Percentiles rank a stretch among this genome's conserved stretches.
Evolutionary conservation across 1,140 invertebrate genomes (phyloP).

Genomic region (Heliconius hewitsoni): DNA sequence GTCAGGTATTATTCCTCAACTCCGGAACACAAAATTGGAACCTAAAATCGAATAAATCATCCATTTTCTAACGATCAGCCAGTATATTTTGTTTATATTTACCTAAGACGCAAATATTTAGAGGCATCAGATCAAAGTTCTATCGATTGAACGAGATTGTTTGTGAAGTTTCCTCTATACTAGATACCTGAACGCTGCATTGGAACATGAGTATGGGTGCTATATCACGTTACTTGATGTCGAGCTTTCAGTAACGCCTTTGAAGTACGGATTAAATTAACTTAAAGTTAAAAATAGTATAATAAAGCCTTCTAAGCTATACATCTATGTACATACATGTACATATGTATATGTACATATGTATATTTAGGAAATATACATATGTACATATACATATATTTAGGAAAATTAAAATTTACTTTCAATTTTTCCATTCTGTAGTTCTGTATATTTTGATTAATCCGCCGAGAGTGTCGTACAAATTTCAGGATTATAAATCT

Average conservation of each 20-base stretch:
- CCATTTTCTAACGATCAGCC: background rate
- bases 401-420: too few species aligned
- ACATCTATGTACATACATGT: too few species aligned
- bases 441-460: too few species aligned
- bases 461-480: too few species aligned
- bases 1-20: too few species aligned
- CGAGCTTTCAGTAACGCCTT: background rate
- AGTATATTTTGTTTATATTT: background rate
- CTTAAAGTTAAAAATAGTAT: background rate
- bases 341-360: too few species aligned
- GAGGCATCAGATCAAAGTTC: background rate
- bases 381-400: too few species aligned
- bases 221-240: background rate
- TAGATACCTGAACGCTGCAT: background rate
- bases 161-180: background rate
- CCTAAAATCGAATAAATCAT: background rate
- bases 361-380: too few species aligned
- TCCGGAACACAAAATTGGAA: background rate
- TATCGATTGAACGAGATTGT: slow-evolving; percentile 1
- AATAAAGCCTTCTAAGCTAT: too few species aligned
- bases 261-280: background rate
- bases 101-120: slow-evolving; percentile 4
- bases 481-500: too few species aligned
- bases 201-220: background rate
- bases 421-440: too few species aligned